Percentiles rank a stretch among this genome's conserved stretches.
phyloP scores from a whole-genome alignment of 2,113 vertebrate genomes.

The Cricetomys ansorgei region DNA sequence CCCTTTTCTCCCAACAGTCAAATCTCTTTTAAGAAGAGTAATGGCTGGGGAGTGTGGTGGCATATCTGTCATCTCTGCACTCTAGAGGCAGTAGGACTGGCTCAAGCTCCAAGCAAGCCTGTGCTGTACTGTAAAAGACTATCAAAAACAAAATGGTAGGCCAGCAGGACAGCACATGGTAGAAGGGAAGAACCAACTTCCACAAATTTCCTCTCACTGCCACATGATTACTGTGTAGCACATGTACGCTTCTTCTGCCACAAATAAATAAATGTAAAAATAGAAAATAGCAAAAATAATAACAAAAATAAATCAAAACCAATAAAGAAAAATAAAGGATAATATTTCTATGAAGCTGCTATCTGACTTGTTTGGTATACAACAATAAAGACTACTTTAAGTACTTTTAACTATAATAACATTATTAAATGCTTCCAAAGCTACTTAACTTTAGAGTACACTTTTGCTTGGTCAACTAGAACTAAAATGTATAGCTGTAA shows the following conservation, averaged over 20 bases:
- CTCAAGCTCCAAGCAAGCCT: neutral
- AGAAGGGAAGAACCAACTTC: neutral
- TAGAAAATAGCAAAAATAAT: neutral
- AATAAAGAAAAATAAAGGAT: neutral
- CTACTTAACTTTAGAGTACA: neutral
- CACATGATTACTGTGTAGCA: neutral
- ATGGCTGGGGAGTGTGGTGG: neutral
- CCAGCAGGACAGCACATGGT: neutral
- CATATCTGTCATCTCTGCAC: neutral
- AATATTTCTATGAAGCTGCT: neutral
- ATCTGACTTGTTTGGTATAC: neutral
- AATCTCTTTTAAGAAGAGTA: neutral
- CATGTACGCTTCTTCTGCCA: neutral
- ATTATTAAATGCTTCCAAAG: slow-evolving; percentile 54
- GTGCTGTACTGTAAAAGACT: neutral
- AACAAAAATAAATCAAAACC: neutral
- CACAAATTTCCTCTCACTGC: neutral
- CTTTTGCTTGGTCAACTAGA: slow-evolving; percentile 2
- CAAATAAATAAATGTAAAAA: neutral
- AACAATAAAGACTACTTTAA: slow-evolving; percentile 21
- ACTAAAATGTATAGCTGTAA: neutral
- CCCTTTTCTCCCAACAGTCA: neutral
- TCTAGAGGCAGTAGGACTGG: neutral
- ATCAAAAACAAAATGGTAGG: neutral
- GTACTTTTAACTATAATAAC: neutral